Base-by-base conservation (phyloP, 2,888 invertebrate species). In the Drosophila algonquin region DNA sequence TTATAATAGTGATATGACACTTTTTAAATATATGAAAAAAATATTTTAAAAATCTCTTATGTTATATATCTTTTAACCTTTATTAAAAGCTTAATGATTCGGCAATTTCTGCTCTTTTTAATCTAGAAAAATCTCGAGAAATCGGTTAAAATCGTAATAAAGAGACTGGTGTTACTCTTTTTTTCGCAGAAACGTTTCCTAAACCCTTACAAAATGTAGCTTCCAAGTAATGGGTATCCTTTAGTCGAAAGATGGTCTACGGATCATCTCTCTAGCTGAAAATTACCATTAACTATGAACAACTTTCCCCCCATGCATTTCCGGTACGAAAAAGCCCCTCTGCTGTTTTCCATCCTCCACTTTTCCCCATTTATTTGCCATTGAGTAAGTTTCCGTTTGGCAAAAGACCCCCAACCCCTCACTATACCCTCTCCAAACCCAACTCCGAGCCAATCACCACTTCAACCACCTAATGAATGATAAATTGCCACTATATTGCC, bases 391-490 rank as follows among this genome's bases (percentile, higher is more conserved):
- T 24, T 5, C 14, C 50, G 18, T n/a, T 40, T 40, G 40, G 40
- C 40, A 14, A 40, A 40, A n/a, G 40, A 40, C 7, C 44, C 27
- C n/a, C 18, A 10, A 35, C 16, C n/a, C 18, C 8, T 46, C 30
- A 9, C 12, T 9, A 9, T 27, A 1, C 7, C 27, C 1, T 7
- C 30, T 7, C 27, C 7, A 27, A 10, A 9, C 5, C 0, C 27
- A 54, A 30, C 7, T 14, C 0, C 18, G 54, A 44, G 10, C 10
- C 62, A 58, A 50, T 27, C 32, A 61, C 47, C 74, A 53, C 67
- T 67, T 60, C 24, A 63, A 40, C 27, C 85, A 47, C 60, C 89
- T 83, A 83, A 83, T 81, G 87, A 87, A 86, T 81, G 87, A 87
- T 84, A 81, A 87, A 89, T 89, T 81, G 65, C 64, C 81, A 75